Evolutionary conservation across 2,888 invertebrate genomes (phyloP).

Genomic region (Notodromas monacha): DNA sequence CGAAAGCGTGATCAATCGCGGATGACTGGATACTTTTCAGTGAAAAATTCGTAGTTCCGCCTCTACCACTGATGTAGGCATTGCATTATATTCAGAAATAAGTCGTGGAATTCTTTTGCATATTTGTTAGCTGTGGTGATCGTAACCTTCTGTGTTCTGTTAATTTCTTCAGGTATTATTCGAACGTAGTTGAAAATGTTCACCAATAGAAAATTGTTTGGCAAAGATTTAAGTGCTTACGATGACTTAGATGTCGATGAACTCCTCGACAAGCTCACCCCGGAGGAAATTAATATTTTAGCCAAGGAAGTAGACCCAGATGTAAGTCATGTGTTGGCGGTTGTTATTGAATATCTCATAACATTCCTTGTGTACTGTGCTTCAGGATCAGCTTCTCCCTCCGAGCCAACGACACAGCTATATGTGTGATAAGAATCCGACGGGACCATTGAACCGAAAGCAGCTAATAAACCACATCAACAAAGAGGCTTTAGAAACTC

Average conservation of each 20-base stretch:
- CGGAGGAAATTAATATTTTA: constrained; percentile 80
- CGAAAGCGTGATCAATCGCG: no score
- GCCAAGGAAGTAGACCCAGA: constrained; percentile 98
- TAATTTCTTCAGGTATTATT: no score
- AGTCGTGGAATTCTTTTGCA: no score
- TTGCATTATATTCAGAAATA: no score
- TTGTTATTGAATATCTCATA: constrained; percentile 12
- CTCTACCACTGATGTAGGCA: no score
- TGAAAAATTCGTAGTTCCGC: no score
- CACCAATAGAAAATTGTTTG: constrained; percentile 57
- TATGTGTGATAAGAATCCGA: constrained; percentile 74
- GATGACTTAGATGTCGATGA: constrained; percentile 90
- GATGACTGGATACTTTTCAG: no score
- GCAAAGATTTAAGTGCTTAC: constrained; percentile 57
- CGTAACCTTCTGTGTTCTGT: no score
- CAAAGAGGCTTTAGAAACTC: constrained; percentile 88
- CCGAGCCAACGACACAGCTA: constrained; percentile 82
- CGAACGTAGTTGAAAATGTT: no score
- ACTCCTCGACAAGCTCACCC: constrained; percentile 57
- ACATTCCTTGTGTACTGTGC: no score
- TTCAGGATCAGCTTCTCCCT: constrained; percentile 80
- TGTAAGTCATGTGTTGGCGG: constrained; percentile 29
- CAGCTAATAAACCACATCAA: constrained; percentile 83
- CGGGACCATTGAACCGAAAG: constrained; percentile 79
- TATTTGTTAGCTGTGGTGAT: no score